These are phyloP conservation scores for Myripristis murdjan DNA, from an alignment of 2,797 vertebrate species.

Conservation along the genomic window DNA sequence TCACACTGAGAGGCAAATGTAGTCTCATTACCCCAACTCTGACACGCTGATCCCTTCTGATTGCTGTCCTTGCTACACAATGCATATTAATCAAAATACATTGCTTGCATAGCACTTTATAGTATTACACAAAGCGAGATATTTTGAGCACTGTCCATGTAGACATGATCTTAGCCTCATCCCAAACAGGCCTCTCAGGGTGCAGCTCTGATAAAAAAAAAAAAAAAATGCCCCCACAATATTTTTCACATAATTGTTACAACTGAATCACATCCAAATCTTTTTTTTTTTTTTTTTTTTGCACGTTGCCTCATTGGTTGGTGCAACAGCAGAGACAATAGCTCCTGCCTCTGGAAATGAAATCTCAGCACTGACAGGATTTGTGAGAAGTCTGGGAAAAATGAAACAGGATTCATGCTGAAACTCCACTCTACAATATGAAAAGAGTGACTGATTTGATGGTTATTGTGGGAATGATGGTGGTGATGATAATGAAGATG, in stretches of 20 bases:
- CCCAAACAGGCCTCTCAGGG: neutral
- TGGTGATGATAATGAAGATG: constrained; percentile 17
- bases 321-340: constrained; percentile 19
- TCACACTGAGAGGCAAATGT: constrained; percentile 13
- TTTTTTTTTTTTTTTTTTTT: neutral
- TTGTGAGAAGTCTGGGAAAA: constrained; percentile 39
- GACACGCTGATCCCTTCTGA: constrained; percentile 48
- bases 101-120: neutral
- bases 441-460: constrained; percentile 31
- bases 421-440: constrained; percentile 24
- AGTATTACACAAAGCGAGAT: constrained; percentile 16
- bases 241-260: constrained; percentile 46
- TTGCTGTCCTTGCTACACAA: constrained; percentile 28
- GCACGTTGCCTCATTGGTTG: constrained; percentile 9
- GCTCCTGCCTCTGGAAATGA: constrained; percentile 45
- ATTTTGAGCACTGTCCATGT: constrained; percentile 12
- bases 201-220: too few species aligned
- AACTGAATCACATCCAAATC: neutral
- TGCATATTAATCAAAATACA: constrained; percentile 39
- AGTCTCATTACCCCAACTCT: constrained; percentile 33
- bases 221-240: too few species aligned
- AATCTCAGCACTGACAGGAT: constrained; percentile 59
- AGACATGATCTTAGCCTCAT: constrained; percentile 7
- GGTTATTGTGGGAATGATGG: constrained; percentile 3
- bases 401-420: constrained; percentile 23